phyloP scores from a whole-genome alignment of 2,888 invertebrate genomes.

The Kryphioiulus occultus region DNA sequence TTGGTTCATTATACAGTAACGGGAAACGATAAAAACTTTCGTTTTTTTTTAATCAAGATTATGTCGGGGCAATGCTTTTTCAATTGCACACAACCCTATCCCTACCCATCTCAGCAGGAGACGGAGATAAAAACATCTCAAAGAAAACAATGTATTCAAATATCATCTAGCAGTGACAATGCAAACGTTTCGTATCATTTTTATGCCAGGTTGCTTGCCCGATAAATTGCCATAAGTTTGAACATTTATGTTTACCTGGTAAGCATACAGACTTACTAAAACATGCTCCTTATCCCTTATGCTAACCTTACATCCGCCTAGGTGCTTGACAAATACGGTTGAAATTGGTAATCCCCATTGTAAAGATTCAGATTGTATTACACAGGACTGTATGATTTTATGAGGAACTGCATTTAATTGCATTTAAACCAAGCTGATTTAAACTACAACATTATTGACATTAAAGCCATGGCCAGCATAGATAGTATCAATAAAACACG shows the following conservation, averaged over 20 bases:
- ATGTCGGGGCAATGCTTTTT: neutral
- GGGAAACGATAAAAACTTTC: slow-evolving; percentile 2
- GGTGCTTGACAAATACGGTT: neutral
- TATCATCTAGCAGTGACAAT: neutral
- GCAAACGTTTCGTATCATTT: neutral
- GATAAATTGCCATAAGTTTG: neutral
- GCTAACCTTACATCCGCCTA: neutral
- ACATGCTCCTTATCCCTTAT: neutral
- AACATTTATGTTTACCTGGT: neutral
- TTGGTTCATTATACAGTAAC: neutral
- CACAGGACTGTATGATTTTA: neutral
- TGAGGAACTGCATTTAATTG: neutral
- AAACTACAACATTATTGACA: too few relatives aligned
- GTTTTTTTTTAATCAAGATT: neutral
- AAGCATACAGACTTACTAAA: neutral
- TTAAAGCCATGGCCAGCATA: too few relatives aligned
- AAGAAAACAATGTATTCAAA: slow-evolving; percentile 10
- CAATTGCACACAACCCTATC: neutral
- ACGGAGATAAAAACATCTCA: neutral
- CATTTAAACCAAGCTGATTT: too few relatives aligned
- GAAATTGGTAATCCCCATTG: neutral
- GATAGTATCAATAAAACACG: too few relatives aligned
- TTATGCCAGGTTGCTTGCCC: neutral
- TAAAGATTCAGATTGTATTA: neutral
- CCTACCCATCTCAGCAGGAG: neutral